These are phyloP conservation scores for Drosophila auraria DNA, from an alignment of 1,140 invertebrate genomes.

Conservation along the genomic window DNA sequence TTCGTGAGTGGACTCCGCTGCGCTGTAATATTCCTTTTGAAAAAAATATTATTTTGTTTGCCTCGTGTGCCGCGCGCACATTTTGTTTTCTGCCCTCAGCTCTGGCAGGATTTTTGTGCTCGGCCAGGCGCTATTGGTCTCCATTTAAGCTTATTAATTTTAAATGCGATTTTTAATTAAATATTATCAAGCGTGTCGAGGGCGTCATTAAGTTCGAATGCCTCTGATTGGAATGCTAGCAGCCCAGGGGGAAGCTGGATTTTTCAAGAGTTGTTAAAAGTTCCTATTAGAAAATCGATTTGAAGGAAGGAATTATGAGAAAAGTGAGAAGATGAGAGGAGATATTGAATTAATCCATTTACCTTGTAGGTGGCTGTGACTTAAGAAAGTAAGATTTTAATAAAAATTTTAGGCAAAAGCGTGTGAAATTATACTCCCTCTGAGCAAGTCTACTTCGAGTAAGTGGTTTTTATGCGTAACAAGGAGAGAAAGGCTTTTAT, in stretches of 20 bases:
- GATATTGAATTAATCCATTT: constrained; percentile 9
- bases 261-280: constrained; percentile 27
- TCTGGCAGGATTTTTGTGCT: constrained; percentile 56
- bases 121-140: constrained; percentile 77
- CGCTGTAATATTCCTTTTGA: constrained; percentile 80
- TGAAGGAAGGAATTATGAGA: neutral
- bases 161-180: constrained; percentile 83
- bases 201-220: constrained; percentile 57
- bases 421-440: neutral
- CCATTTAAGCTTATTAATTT: constrained; percentile 84
- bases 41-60: constrained; percentile 67
- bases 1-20: constrained; percentile 34
- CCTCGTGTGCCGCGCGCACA: constrained; percentile 37
- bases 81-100: constrained; percentile 17
- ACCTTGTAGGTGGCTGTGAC: neutral
- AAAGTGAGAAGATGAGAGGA: neutral
- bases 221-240: constrained; percentile 12
- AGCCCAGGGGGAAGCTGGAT: neutral
- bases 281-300: constrained; percentile 15
- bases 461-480: neutral
- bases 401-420: neutral
- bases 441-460: neutral
- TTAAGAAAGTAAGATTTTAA: neutral
- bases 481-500: neutral
- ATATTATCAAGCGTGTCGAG: constrained; percentile 76